Base-by-base conservation (phyloP, 2,888 invertebrate genomes). In the Fissipunctia ypsillon region DNA sequence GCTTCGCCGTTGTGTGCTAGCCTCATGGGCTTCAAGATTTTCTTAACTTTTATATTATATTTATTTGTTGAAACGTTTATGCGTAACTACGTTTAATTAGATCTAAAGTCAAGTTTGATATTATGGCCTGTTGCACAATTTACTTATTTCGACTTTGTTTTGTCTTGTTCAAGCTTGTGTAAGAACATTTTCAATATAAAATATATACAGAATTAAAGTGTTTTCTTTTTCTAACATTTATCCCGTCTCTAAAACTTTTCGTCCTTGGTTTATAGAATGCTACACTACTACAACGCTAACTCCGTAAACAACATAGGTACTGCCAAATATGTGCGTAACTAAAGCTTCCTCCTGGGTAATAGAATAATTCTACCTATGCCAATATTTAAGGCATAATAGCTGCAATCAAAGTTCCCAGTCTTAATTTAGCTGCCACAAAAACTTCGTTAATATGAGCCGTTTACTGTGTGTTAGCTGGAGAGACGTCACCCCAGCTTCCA, bases 71-170 rank as follows among this genome's bases (percentile, higher is more conserved):
- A 89, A 85, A 85, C 86, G 84, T 93, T 92, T 91, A 90, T 87
- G 87, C 89, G 80, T 83, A 84, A 80, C 54, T 84, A 74, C 67
- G 68, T 81, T 87, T 88, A 88, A 83, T 80, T 80, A 82, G 80
- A 87, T 90, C 84, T 87, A 84, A 87, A 85, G 80, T 81, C 78
- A 90, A 84, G 75, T 89, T 91, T 91, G 87, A 91, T 90, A 85
- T 89, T 85, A 84, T 90, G 88, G 91, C 92, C 90, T 93, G 88
- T 93, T 93, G 94, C 94, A 93, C 93, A 92, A 92, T 92, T 88
- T 93, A 92, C 88, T 92, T 88, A 87, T 91, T 92, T 94, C 73
- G 87, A 91, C 81, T 88, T 88, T 75, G 85, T 91, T 92, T 93
- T 91, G 88, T 91, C 88, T 90, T 87, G 83, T 91, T 91, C 89